A percentile compares a stretch with the other conserved stretches of the same genome.
These are phyloP conservation scores for Tromatobia lineatoria DNA, from an alignment of 2,888 invertebrate genomes.

Conservation along the genomic window DNA sequence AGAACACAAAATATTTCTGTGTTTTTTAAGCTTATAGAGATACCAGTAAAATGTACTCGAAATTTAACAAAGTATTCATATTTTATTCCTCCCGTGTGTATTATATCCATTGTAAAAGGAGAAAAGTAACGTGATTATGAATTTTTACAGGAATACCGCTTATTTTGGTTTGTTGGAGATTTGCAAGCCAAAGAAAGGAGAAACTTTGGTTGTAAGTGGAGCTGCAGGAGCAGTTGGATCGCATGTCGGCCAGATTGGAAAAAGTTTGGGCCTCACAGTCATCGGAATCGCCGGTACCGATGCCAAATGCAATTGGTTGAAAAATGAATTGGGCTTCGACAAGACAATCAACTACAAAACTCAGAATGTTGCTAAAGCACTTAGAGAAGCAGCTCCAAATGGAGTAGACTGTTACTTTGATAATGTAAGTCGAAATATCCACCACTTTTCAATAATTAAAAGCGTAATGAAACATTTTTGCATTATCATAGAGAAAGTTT, in stretches of 20 bases:
- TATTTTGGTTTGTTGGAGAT: constrained; percentile 91
- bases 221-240: constrained; percentile 94
- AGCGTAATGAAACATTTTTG: too few relatives aligned
- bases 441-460: too few relatives aligned
- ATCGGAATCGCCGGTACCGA: constrained; percentile 91
- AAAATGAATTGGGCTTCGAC: constrained; percentile 89
- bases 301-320: constrained; percentile 90
- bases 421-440: constrained; percentile 87
- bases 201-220: constrained; percentile 90
- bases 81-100: too few relatives aligned
- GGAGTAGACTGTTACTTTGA: constrained; percentile 93
- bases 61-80: too few relatives aligned
- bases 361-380: constrained; percentile 86
- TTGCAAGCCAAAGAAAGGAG: constrained; percentile 90
- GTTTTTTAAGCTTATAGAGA: too few relatives aligned
- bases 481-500: too few relatives aligned
- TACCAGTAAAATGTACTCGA: too few relatives aligned
- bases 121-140: too few relatives aligned
- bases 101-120: too few relatives aligned
- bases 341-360: constrained; percentile 91
- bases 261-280: constrained; percentile 89
- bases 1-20: too few relatives aligned
- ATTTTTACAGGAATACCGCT: constrained; percentile 88
- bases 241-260: constrained; percentile 92
- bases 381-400: constrained; percentile 89